Percentiles rank a stretch among this genome's conserved stretches.
Conservation (phyloP, 2,113 vertebrate species). For the Muntiacus reevesi region DNA sequence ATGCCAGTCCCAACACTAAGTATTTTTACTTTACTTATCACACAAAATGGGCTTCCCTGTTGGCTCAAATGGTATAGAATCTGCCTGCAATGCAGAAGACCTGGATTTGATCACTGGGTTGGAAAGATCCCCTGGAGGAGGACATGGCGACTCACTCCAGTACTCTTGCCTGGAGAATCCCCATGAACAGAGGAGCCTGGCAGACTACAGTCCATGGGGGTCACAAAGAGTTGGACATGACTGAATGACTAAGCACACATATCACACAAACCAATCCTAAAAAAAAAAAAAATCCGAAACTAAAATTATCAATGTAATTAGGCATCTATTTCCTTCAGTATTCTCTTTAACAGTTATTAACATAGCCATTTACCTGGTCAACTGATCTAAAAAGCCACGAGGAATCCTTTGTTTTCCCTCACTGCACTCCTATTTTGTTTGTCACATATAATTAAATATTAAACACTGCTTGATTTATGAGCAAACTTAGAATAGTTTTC, state of each 20-base stretch:
- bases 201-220: neutral
- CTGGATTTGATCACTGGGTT: neutral
- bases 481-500: neutral
- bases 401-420: neutral
- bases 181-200: neutral
- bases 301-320: neutral
- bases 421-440: neutral
- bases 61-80: neutral
- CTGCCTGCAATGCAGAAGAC: neutral
- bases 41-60: neutral
- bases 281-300: neutral
- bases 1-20: neutral
- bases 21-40: neutral
- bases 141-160: neutral
- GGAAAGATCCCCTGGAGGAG: neutral
- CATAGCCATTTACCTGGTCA: neutral
- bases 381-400: neutral
- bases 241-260: neutral
- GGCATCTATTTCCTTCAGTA: neutral
- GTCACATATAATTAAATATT: neutral
- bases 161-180: neutral
- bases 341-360: neutral
- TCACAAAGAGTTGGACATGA: neutral
- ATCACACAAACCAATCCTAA: neutral
- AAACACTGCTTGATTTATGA: neutral